Base-by-base conservation (phyloP, 2,113 vertebrate species). In the Pelvicachromis taeniatus region DNA sequence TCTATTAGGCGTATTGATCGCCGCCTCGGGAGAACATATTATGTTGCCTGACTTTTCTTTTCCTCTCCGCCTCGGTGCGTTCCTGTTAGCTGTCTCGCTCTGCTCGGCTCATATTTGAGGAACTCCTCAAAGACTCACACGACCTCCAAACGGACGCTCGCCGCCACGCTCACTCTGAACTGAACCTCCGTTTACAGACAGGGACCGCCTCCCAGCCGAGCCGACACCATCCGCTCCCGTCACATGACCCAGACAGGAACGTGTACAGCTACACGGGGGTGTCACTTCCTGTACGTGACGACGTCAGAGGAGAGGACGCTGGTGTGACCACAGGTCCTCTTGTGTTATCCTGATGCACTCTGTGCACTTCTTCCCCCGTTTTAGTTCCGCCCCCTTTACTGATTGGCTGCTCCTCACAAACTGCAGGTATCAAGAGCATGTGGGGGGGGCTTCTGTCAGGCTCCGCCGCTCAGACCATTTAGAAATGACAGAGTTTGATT, bases 1-100 rank as follows among this genome's bases (percentile, higher is more conserved):
- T 87, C 88, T 84, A n/a, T 88, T 87, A 58, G 19, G 11, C 38
- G 6, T 52, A 89, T 90, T 5, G 92, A 91, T 23, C 17, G 7
- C 40, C 56, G 33, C 17, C 33, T 50, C 45, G 16, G 5, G 77
- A 78, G 56, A 78, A 54, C 42, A 40, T 12, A 26, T 87, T 31
- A 73, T 58, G 45, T 70, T 26, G 65, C 87, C 80, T 45, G 10
- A 10, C 42, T 61, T 61, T 26, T 33, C 70, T 65, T 52, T 65
- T 63, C 54, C 9, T 6, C 38, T 4, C 2, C 21, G 19, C 56
- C 42, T 81, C 23, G 2, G 54, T 55, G 61, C 13, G 1, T 59
- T 29, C 61, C 38, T 52, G 17, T 53, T 77, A 61, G 17, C 40
- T 54, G 81, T 77, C 50, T 90, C 55, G 16, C 58, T 55, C 40